phyloP scores from a whole-genome alignment of 2,888 invertebrate species.

The Pharmacophagus antenor region DNA sequence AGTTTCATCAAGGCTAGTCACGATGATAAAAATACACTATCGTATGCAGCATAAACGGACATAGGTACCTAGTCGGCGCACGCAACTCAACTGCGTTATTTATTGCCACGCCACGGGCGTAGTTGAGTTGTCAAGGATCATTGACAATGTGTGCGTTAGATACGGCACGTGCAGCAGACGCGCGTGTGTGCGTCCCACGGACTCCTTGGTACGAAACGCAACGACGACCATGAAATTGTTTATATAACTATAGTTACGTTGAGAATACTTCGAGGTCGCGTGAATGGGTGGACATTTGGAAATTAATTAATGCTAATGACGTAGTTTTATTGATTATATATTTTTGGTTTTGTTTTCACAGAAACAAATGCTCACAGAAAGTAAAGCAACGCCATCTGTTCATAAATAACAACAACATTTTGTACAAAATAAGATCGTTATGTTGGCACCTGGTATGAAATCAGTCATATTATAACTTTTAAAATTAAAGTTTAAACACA shows the following conservation, averaged over 20 bases:
- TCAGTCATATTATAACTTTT: no score
- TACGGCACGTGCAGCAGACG: constrained; percentile 24
- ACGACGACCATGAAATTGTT: constrained; percentile 65
- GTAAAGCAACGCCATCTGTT: constrained; percentile 44
- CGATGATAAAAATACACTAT: constrained; percentile 37
- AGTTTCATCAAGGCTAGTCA: constrained; percentile 20
- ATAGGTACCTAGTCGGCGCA: constrained; percentile 50
- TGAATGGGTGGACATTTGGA: constrained; percentile 45
- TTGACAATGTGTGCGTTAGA: constrained; percentile 41
- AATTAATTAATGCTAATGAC: constrained; percentile 54
- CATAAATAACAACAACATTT: constrained; percentile 9
- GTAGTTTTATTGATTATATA: constrained; percentile 44
- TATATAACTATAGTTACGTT: constrained; percentile 47
- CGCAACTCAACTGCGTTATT: constrained; percentile 60
- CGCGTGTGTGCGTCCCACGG: constrained; percentile 47
- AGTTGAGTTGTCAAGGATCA: constrained; percentile 58
- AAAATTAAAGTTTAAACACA: no score
- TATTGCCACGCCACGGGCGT: constrained; percentile 47
- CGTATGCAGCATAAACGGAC: constrained; percentile 54
- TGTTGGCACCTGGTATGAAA: no score
- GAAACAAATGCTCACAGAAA: constrained; percentile 5
- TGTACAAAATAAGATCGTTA: no score
- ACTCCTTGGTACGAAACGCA: constrained; percentile 62
- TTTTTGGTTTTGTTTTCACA: constrained; percentile 35
- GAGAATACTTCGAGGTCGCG: constrained; percentile 50